Evolutionary conservation across 1,140 invertebrate species (phyloP), one percentile per base, ranked within the genome.

Genomic region (Hycleus phaleratus): DNA sequence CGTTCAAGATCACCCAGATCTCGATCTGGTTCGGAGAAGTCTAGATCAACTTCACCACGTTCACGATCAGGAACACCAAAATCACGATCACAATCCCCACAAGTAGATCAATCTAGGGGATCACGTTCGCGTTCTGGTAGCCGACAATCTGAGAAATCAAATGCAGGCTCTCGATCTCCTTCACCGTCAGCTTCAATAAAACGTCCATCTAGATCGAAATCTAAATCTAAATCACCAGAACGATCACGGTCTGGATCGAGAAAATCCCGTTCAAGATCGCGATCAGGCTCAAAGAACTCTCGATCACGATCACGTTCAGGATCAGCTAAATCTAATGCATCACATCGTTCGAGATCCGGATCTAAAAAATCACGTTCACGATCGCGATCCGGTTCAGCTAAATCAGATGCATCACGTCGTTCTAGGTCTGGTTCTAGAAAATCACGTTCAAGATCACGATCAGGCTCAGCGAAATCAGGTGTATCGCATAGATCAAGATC

Each of bases 361-460:
- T 76, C 75, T 0, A 56, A 68, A 46, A 50, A 64, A 25, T 73
- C 71, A 38, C 40, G 11, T 42, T 60, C 56, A 58, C 69, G 68
- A 12, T 76, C 73, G 0, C 65, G 71, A 2, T 78, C 75, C 12
- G 62, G 71, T 1, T 75, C 76, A 3, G 64, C 10, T 8, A 42
- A 42, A 2, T 74, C 71, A 5, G 32, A 5, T 10, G 55, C 52
- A 24, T 67, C 66, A 38, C 66, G 62, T 40, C 56, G 64, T 38
- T 58, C 47, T 1, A 0, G 26, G 11, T 46, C 52, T 58, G 57
- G 25, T 66, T 32, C 32, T 5, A 32, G 63, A 51, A 55, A 59
- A 39, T 61, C 56, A 7, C 38, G 42, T 55, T 71, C 68, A 11
- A 58, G 64, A n/a, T 66, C 60, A 44, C 38, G 51, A 26, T 63